A percentile compares a stretch with the other conserved stretches of the same genome.
Evolutionary conservation across 2,797 vertebrate species (phyloP).

Genomic region (Sebastes taczanowskii): DNA sequence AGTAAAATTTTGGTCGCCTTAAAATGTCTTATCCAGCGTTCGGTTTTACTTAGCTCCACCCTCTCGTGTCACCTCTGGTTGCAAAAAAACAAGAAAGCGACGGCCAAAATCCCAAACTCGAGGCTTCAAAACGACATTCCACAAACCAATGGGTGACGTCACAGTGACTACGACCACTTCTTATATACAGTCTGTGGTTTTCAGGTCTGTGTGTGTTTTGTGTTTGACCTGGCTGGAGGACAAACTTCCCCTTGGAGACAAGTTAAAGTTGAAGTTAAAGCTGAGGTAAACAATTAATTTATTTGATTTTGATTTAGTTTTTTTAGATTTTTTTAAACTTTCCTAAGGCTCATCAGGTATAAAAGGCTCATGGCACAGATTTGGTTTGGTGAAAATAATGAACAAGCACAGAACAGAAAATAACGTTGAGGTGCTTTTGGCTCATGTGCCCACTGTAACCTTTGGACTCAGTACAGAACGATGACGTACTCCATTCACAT

Average conservation of each 20-base stretch:
- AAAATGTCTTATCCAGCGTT: no score
- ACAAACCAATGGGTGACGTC: no score
- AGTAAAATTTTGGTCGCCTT: no score
- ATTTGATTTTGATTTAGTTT: neutral
- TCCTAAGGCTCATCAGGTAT: neutral
- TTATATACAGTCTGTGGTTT: neutral
- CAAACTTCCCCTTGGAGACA: neutral
- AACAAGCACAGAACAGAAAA: neutral
- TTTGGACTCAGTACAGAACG: conserved; percentile 14
- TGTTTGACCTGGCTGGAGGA: neutral
- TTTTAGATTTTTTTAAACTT: neutral
- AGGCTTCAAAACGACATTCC: no score
- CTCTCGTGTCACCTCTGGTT: no score
- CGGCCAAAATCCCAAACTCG: no score
- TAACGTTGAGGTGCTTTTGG: neutral
- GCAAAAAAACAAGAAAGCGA: no score
- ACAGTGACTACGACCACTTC: no score
- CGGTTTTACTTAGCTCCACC: no score
- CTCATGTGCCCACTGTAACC: neutral
- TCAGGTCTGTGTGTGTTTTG: neutral
- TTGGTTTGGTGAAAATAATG: neutral
- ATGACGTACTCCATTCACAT: conserved; percentile 38
- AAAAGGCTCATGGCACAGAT: neutral
- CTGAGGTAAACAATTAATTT: neutral
- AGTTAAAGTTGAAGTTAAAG: neutral